Conservation (phyloP, 23 tunicate species). For the Halocynthia aurantium region DNA sequence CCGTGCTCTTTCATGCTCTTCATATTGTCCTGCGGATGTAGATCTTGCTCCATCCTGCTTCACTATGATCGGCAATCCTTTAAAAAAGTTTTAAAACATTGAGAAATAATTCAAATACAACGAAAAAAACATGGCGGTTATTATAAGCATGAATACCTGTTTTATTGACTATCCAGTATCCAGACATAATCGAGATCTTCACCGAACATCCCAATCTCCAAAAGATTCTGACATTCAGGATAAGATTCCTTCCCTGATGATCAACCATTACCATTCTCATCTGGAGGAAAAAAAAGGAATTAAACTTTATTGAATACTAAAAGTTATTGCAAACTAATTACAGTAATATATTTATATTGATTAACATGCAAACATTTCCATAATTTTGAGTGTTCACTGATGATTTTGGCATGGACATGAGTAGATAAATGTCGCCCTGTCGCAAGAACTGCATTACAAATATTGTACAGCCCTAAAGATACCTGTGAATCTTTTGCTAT, state of each 20-base stretch:
- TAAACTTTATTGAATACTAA: background rate
- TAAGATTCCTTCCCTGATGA: slow-evolving; percentile 37
- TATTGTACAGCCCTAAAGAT: background rate
- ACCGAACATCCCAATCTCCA: slow-evolving; percentile 86
- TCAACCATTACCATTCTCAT: slow-evolving; percentile 80
- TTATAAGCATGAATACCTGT: slow-evolving; percentile 39
- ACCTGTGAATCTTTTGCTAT: slow-evolving; percentile 64
- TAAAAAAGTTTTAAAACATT: background rate
- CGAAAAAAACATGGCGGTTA: background rate
- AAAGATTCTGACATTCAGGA: slow-evolving; percentile 74
- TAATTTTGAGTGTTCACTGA: too few species aligned
- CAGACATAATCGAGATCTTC: slow-evolving; percentile 78
- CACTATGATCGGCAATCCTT: slow-evolving; percentile 84
- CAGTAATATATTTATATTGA: too few species aligned
- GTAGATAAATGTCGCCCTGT: background rate
- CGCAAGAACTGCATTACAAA: background rate
- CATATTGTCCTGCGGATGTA: slow-evolving; percentile 89
- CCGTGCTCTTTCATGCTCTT: slow-evolving; percentile 84
- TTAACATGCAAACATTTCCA: too few species aligned
- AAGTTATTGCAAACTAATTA: background rate
- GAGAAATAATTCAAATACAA: background rate
- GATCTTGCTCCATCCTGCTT: slow-evolving; percentile 55
- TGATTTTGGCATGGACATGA: too few species aligned
- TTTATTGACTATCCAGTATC: slow-evolving; percentile 98
- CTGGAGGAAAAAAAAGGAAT: slow-evolving; percentile 16